Evolutionary conservation across 30 jellyfish, hydroid and myxozoan genomes (phyloP).

Genomic region (Turritopsis dohrnii): DNA sequence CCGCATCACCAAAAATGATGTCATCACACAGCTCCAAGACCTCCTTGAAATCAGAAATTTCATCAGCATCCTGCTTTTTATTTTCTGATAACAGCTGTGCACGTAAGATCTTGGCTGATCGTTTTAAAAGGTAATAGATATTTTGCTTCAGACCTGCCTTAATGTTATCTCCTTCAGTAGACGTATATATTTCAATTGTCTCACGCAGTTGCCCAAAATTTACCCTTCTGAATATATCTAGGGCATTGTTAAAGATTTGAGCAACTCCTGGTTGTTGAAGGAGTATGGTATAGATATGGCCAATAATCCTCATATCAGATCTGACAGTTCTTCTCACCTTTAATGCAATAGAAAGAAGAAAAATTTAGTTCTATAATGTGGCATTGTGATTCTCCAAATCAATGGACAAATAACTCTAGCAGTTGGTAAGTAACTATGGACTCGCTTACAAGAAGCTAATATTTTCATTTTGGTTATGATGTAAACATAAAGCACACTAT

Average conservation of each 20-base stretch:
- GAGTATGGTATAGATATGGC: neutral
- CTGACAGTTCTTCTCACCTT: neutral
- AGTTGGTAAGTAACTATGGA: too few relatives aligned
- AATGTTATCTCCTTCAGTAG: neutral
- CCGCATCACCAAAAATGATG: conserved; percentile 3
- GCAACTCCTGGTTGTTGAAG: neutral
- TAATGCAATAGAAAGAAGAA: too few relatives aligned
- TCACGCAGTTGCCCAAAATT: neutral
- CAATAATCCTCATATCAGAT: neutral
- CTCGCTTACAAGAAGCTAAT: too few relatives aligned
- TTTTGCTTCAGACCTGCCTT: neutral
- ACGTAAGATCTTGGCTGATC: neutral
- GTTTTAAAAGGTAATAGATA: neutral
- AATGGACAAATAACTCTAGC: too few relatives aligned
- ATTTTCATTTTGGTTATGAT: too few relatives aligned
- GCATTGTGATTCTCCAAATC: too few relatives aligned
- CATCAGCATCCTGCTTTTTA: neutral
- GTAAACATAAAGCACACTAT: too few relatives aligned
- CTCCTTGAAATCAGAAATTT: neutral
- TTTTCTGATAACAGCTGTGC: neutral
- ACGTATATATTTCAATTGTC: neutral
- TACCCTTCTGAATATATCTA: neutral
- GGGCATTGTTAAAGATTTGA: neutral
- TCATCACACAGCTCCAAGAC: neutral
- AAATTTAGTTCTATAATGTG: too few relatives aligned